Base-by-base conservation (phyloP, 2,888 invertebrate species). In the Eudemis profundana region DNA sequence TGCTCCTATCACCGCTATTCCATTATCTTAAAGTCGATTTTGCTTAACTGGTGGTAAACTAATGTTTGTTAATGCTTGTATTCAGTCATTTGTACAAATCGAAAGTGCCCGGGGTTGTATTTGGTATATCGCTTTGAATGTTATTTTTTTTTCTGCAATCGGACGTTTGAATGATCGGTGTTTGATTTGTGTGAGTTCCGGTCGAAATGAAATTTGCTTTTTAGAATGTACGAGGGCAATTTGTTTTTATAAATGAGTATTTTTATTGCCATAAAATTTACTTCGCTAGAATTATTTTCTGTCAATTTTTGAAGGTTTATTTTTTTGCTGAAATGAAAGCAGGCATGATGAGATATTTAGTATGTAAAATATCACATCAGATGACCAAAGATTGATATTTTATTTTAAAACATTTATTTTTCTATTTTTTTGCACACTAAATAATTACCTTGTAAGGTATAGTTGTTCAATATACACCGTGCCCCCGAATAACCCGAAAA, bases 81-180 rank as follows among this genome's bases (percentile, higher is more conserved):
- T 63, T 50, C 57, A 59, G 57, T 57, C 70, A 74, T 78, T 77
- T 78, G 74, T 73, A 71, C 71, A 72, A 76, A 53, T 74, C 72
- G 76, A 75, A 77, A 81, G 73, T 76, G 78, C 83, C 73, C 72
- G 78, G 82, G 83, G 85, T 78, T 78, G 73, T 70, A 69, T 74
- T 77, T 75, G 79, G 81, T 86, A 85, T 85, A 85, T 85, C 85
- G 86, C 81, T 74, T 75, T 76, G 79, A 72, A 77, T 79, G 78
- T 82, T 86, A 84, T 83, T 81, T 74, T 70, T 73, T 80, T 74
- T 70, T 73, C 77, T 78, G 73, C 76, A 76, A 76, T 74, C 77
- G 75, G 74, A 75, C 82, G 79, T 80, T 74, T 50, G 57, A 57
- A 57, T 49, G 57, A 57, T 50, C 50, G 63, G 17, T 19, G 50